These are phyloP conservation scores for Strigops habroptila DNA, from an alignment of 2,113 vertebrate genomes.

Conservation along the genomic window DNA sequence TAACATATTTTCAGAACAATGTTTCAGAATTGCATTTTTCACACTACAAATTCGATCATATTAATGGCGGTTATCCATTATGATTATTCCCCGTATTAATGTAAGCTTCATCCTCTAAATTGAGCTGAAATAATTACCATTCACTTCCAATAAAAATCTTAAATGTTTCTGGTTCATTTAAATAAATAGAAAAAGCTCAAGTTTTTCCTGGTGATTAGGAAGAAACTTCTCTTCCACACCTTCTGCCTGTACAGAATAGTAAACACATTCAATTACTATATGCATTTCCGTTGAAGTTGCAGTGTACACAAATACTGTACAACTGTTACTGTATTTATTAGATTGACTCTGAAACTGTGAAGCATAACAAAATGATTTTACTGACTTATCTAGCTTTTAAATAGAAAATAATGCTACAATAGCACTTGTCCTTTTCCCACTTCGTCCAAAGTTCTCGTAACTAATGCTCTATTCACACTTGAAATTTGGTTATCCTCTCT, in stretches of 20 bases:
- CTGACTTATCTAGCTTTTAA: background rate
- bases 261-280: background rate
- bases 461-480: constrained; percentile 28
- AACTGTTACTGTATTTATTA: background rate
- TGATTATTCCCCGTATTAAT: background rate
- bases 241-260: background rate
- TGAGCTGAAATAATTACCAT: background rate
- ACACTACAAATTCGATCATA: background rate
- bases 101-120: background rate
- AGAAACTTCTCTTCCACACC: background rate
- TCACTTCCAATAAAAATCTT: background rate
- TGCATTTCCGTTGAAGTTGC: background rate
- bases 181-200: background rate
- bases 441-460: constrained; percentile 34
- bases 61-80: background rate
- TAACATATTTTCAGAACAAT: background rate
- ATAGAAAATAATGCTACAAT: constrained; percentile 17
- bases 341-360: background rate
- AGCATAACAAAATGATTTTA: background rate
- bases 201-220: background rate
- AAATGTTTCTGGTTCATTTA: background rate
- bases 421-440: constrained; percentile 22
- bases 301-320: background rate
- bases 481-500: constrained; percentile 60
- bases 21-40: background rate